These are phyloP conservation scores for Acholoe squamosa DNA, from an alignment of 2,888 invertebrate genomes.

Conservation along the genomic window DNA sequence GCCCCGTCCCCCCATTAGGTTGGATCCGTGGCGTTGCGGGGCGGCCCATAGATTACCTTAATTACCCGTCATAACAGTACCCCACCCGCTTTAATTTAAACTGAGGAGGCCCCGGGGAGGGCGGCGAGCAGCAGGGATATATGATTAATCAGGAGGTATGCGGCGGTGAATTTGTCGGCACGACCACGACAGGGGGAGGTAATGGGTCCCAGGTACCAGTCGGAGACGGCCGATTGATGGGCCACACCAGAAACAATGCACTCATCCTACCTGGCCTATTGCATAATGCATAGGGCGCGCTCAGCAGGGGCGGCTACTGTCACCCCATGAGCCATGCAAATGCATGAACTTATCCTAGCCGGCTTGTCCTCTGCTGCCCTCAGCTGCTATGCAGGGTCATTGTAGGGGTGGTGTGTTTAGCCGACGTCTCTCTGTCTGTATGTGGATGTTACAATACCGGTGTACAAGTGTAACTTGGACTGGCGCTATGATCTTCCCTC, in stretches of 20 bases:
- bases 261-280: slow-evolving; percentile 36
- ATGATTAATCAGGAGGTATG: slow-evolving; percentile 51
- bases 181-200: background rate
- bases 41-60: slow-evolving; percentile 37
- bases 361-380: background rate
- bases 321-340: slow-evolving; percentile 5
- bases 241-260: slow-evolving; percentile 13
- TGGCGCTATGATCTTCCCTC: too few species aligned
- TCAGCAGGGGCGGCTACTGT: background rate
- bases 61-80: slow-evolving; percentile 21
- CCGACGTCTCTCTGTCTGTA: background rate
- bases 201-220: slow-evolving; percentile 49
- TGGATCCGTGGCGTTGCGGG: background rate
- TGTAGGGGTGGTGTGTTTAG: background rate
- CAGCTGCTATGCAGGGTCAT: background rate
- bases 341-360: background rate
- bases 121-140: background rate
- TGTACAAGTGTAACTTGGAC: too few species aligned
- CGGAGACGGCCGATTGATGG: slow-evolving; percentile 36
- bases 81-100: slow-evolving; percentile 41
- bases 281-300: slow-evolving; percentile 23
- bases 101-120: slow-evolving; percentile 41
- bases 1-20: background rate
- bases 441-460: background rate
- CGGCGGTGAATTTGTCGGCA: slow-evolving; percentile 22